A percentile compares a stretch with the other conserved stretches of the same genome.
Conservation (phyloP, 2,113 vertebrate genomes). For the Castor canadensis region DNA sequence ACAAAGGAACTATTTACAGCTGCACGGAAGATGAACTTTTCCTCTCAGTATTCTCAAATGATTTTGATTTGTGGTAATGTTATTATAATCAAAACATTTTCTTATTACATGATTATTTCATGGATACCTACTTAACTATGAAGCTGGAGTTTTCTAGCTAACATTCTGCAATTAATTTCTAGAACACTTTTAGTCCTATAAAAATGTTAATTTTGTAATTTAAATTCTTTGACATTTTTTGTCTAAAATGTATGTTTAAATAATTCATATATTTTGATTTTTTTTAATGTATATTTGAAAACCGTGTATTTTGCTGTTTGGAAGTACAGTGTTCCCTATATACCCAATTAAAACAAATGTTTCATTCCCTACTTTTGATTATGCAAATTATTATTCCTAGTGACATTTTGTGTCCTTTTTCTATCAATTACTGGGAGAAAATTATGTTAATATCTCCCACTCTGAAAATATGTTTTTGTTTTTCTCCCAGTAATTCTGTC, state of each 20-base stretch:
- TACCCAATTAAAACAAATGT: neutral
- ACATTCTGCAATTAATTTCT: neutral
- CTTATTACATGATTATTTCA: neutral
- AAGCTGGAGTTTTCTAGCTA: neutral
- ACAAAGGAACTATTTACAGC: neutral
- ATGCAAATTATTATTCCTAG: neutral
- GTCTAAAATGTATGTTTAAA: neutral
- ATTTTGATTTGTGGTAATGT: neutral
- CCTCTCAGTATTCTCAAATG: neutral
- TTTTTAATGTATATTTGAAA: neutral
- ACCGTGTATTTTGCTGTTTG: neutral
- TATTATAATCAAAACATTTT: neutral
- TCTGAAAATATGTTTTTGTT: neutral
- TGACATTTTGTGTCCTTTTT: neutral
- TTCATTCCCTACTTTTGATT: neutral
- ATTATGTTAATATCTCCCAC: neutral
- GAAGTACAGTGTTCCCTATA: neutral
- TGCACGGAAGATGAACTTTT: neutral
- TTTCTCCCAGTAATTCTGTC: neutral
- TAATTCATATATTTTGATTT: neutral
- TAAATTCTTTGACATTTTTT: neutral
- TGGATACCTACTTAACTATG: neutral
- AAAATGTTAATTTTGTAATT: neutral
- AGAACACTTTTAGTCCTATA: neutral
- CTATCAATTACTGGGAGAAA: neutral